Evolutionary conservation across 2,888 invertebrate genomes (phyloP).

Genomic region (Sinelater perroti): DNA sequence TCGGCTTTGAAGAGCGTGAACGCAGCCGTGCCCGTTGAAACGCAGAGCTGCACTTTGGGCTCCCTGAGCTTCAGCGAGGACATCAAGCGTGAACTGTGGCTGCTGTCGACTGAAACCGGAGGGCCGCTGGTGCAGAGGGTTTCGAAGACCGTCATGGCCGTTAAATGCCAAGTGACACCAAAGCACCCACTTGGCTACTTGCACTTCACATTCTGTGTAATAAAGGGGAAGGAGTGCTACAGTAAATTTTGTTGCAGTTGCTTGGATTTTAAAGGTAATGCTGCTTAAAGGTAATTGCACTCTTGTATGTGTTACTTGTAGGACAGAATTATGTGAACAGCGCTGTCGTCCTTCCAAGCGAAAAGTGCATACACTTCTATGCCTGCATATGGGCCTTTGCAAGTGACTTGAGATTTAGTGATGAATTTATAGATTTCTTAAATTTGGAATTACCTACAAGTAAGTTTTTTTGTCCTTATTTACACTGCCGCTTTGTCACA

Average conservation of each 20-base stretch:
- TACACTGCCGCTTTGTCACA: no score
- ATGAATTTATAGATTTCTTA: slow-evolving; percentile 70
- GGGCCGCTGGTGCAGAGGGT: slow-evolving; percentile 74
- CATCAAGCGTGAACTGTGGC: slow-evolving; percentile 68
- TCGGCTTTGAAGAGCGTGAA: slow-evolving; percentile 70
- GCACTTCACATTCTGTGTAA: slow-evolving; percentile 70
- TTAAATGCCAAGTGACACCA: slow-evolving; percentile 71
- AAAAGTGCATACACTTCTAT: slow-evolving; percentile 74
- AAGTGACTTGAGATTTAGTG: slow-evolving; percentile 68
- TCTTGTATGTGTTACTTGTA: slow-evolving; percentile 1
- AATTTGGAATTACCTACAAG: slow-evolving; percentile 58
- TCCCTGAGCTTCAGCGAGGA: slow-evolving; percentile 68
- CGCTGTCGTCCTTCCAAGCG: slow-evolving; percentile 3
- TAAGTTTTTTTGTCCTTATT: background rate
- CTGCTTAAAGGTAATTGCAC: background rate
- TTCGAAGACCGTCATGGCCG: slow-evolving; percentile 75
- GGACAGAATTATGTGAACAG: slow-evolving; percentile 32
- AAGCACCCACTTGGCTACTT: slow-evolving; percentile 76
- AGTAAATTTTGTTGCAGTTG: slow-evolving; percentile 68
- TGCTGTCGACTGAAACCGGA: slow-evolving; percentile 68
- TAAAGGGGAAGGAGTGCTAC: slow-evolving; percentile 60
- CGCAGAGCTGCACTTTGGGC: slow-evolving; percentile 70
- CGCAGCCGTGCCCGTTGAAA: slow-evolving; percentile 67
- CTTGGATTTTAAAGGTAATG: slow-evolving; percentile 30
- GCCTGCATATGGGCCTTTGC: slow-evolving; percentile 76